Percentiles rank a stretch among this genome's conserved stretches.
Evolutionary conservation across 2,888 invertebrate genomes (phyloP).

Genomic region (Phasia obesa): DNA sequence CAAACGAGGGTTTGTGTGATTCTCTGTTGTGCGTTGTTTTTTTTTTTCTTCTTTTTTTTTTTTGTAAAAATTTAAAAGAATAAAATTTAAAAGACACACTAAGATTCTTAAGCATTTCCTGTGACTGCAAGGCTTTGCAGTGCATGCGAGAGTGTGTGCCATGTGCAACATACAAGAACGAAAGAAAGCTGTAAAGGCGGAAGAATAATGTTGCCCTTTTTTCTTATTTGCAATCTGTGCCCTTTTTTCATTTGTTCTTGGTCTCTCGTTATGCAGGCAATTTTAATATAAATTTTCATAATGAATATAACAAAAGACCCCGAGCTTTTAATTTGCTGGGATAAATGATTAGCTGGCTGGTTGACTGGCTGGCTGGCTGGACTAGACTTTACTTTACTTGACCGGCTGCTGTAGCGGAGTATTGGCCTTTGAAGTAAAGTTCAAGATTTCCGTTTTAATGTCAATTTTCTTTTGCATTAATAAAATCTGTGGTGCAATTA

Average conservation of each 20-base stretch:
- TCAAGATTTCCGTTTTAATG: slow-evolving; percentile 69
- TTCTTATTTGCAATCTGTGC: slow-evolving; percentile 42
- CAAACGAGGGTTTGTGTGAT: slow-evolving; percentile 46
- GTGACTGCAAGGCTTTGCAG: slow-evolving; percentile 31
- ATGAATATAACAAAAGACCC: slow-evolving; percentile 50
- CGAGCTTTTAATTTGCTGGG: slow-evolving; percentile 61
- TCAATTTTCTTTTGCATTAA: slow-evolving; percentile 60
- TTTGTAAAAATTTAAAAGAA: slow-evolving; percentile 8
- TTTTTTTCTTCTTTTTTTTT: not conserved
- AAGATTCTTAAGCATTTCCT: slow-evolving; percentile 68
- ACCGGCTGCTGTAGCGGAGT: slow-evolving; percentile 10
- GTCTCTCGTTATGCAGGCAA: not conserved
- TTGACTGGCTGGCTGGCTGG: too few species aligned
- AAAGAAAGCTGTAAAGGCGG: slow-evolving; percentile 47
- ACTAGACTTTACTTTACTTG: not conserved
- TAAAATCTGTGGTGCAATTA: slow-evolving; percentile 60
- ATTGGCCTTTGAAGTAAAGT: slow-evolving; percentile 64
- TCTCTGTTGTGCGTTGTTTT: not conserved
- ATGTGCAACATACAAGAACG: slow-evolving; percentile 1
- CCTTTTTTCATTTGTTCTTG: slow-evolving; percentile 47
- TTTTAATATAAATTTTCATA: slow-evolving; percentile 15
- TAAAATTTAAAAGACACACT: slow-evolving; percentile 43
- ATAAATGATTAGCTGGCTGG: slow-evolving; percentile 3
- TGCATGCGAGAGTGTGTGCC: slow-evolving; percentile 11
- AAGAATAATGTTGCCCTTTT: slow-evolving; percentile 34